Conservation (phyloP, 2,888 invertebrate genomes). For the Eristalis arbustorum region DNA sequence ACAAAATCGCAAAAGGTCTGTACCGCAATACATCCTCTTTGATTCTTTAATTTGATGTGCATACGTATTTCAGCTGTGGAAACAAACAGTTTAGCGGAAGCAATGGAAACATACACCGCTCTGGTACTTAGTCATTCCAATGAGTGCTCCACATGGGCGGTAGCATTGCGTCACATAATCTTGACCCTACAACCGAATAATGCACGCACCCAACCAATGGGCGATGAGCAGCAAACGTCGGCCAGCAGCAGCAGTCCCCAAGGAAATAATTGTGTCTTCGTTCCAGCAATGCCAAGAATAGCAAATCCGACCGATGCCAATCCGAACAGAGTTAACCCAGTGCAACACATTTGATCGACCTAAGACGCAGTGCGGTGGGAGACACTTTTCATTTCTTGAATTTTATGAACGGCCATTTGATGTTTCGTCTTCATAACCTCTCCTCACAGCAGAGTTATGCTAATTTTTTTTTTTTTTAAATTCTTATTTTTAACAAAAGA, state of each 20-base stretch:
- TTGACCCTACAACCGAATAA: slow-evolving; percentile 73
- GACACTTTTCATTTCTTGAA: slow-evolving; percentile 45
- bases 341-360: slow-evolving; percentile 73
- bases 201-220: slow-evolving; percentile 44
- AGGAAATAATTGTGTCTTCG: slow-evolving; percentile 72
- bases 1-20: slow-evolving; percentile 73
- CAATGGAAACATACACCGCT: slow-evolving; percentile 74
- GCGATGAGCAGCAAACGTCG: slow-evolving; percentile 36
- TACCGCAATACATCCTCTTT: neutral
- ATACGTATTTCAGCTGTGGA: slow-evolving; percentile 67
- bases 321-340: slow-evolving; percentile 58
- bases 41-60: neutral
- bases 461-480: slow-evolving; percentile 30
- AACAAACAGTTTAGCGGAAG: slow-evolving; percentile 72
- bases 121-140: slow-evolving; percentile 74
- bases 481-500: slow-evolving; percentile 42
- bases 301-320: slow-evolving; percentile 50
- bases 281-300: slow-evolving; percentile 72
- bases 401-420: slow-evolving; percentile 58
- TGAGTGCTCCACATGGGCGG: slow-evolving; percentile 74
- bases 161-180: slow-evolving; percentile 74
- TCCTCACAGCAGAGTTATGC: slow-evolving; percentile 31
- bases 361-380: slow-evolving; percentile 17
- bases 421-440: slow-evolving; percentile 54
- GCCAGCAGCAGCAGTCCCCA: slow-evolving; percentile 62